These are phyloP conservation scores for Tinea pellionella DNA, from an alignment of 2,888 invertebrate species.

Conservation along the genomic window DNA sequence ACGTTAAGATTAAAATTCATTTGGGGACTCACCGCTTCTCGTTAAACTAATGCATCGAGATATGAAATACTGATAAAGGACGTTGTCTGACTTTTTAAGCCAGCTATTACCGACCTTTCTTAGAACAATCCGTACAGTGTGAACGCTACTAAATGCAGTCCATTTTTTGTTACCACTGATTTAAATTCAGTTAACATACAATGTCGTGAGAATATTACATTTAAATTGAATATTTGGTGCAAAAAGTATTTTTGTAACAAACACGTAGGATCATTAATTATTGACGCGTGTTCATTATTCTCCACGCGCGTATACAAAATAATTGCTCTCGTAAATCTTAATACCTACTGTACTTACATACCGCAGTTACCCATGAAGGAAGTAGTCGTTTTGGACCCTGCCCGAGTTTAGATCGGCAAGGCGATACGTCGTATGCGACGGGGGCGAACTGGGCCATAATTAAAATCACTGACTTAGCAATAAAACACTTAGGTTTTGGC, in stretches of 20 bases:
- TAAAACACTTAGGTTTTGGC: constrained; percentile 22
- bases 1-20: constrained; percentile 37
- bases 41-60: constrained; percentile 39
- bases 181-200: constrained; percentile 20
- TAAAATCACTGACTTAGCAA: constrained; percentile 40
- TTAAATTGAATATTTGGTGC: constrained; percentile 13
- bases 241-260: not conserved
- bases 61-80: constrained; percentile 27
- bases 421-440: constrained; percentile 22
- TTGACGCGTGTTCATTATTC: constrained; percentile 3
- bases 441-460: constrained; percentile 28
- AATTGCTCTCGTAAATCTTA: constrained; percentile 11
- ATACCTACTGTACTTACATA: not conserved
- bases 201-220: constrained; percentile 34
- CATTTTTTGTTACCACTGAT: constrained; percentile 12
- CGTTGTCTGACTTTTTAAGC: constrained; percentile 20
- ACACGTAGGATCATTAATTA: constrained; percentile 3
- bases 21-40: constrained; percentile 27
- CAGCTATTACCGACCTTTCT: constrained; percentile 31
- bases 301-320: constrained; percentile 2
- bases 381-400: constrained; percentile 33
- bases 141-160: constrained; percentile 13
- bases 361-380: constrained; percentile 28
- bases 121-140: constrained; percentile 30
- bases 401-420: constrained; percentile 27